Conservation (phyloP, 2,113 vertebrate genomes). For the Chamaetylas fuelleborni region DNA sequence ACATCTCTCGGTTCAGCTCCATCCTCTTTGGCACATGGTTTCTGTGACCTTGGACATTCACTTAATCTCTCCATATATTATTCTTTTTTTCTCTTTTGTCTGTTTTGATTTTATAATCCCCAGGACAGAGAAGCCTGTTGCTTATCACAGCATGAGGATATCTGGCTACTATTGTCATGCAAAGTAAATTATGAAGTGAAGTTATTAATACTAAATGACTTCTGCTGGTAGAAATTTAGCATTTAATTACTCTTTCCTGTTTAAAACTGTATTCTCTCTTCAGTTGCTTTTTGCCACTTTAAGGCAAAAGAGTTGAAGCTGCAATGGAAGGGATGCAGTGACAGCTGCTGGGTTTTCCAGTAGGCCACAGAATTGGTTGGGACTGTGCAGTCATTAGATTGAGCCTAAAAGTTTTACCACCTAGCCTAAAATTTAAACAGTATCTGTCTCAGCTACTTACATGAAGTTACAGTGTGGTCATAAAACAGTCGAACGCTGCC, state of each 20-base stretch:
- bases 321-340: background rate
- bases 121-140: background rate
- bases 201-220: conserved; percentile 3
- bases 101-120: background rate
- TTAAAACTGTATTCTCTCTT: background rate
- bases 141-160: conserved; percentile 21
- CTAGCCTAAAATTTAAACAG: background rate
- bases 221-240: background rate
- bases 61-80: background rate
- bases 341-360: background rate
- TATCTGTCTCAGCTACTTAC: background rate
- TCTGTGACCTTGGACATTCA: conserved; percentile 11
- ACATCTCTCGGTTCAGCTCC: background rate
- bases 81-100: background rate
- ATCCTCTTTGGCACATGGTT: background rate
- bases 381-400: background rate
- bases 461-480: background rate
- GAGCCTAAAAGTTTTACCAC: background rate
- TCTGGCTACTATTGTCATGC: conserved; percentile 2
- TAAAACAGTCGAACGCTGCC: background rate
- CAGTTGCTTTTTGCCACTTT: background rate
- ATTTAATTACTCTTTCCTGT: background rate
- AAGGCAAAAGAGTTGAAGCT: background rate
- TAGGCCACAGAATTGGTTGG: background rate
- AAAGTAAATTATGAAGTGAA: conserved; percentile 36